Conservation (phyloP, 2,797 vertebrate species). For the Melopsittacus undulatus region DNA sequence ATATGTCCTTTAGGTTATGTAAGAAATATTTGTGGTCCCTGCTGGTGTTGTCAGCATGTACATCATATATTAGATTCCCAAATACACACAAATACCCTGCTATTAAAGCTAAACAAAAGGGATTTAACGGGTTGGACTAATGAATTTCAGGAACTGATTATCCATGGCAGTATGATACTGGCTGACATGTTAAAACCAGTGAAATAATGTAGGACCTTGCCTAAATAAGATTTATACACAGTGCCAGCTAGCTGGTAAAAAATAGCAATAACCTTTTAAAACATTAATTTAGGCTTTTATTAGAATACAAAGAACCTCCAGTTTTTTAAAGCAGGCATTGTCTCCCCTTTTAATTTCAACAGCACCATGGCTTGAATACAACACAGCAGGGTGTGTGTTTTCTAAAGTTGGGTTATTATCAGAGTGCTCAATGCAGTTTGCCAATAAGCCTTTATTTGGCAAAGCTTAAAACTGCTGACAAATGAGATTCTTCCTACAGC, state of each 20-base stretch:
- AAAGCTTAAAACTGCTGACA: constrained; percentile 92
- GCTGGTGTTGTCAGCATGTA: constrained; percentile 54
- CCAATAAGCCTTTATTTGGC: constrained; percentile 85
- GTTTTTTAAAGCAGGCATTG: constrained; percentile 81
- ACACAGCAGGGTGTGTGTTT: constrained; percentile 81
- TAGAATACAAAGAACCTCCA: constrained; percentile 77
- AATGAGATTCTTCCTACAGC: constrained; percentile 89
- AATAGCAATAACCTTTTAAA: constrained; percentile 85
- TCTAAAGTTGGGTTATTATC: constrained; percentile 84
- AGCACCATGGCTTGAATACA: constrained; percentile 75
- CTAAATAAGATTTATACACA: constrained; percentile 76
- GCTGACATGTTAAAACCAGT: constrained; percentile 70
- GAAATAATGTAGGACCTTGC: constrained; percentile 70
- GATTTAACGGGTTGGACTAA: constrained; percentile 73
- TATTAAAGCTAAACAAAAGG: constrained; percentile 76
- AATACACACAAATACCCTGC: constrained; percentile 59
- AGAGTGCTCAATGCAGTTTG: constrained; percentile 80
- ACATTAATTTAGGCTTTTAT: constrained; percentile 83
- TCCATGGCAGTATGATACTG: constrained; percentile 71
- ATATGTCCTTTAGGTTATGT: constrained; percentile 65
- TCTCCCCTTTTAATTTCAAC: constrained; percentile 75
- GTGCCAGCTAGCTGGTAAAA: constrained; percentile 77
- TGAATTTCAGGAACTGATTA: constrained; percentile 79
- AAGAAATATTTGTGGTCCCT: constrained; percentile 62
- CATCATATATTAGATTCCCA: constrained; percentile 66